phyloP scores from a whole-genome alignment of 53 echinoderm and acorn worm species.

The Zoroaster sp. region DNA sequence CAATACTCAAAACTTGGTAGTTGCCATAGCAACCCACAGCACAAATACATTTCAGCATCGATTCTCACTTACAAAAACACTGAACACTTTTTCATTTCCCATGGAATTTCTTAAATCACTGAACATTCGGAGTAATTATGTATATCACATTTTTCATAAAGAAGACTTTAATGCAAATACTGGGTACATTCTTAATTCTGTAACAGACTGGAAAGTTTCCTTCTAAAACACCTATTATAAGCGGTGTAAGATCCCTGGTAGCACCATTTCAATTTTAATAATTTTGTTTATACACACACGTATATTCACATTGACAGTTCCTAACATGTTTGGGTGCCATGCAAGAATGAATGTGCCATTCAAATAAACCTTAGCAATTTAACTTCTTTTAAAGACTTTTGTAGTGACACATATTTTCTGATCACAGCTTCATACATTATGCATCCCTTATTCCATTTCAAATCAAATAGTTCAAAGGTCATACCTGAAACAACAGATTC shows the following conservation, averaged over 20 bases:
- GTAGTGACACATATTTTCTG: background rate
- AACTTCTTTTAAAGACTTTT: background rate
- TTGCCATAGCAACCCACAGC: background rate
- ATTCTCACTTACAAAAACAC: background rate
- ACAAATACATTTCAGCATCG: background rate
- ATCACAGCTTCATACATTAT: background rate
- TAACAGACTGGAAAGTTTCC: background rate
- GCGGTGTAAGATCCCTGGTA: background rate
- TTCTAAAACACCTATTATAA: background rate
- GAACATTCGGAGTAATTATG: background rate
- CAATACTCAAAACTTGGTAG: background rate
- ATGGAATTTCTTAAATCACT: background rate
- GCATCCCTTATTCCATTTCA: background rate
- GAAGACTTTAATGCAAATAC: background rate
- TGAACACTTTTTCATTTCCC: background rate
- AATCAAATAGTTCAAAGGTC: no score
- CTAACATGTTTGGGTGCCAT: background rate
- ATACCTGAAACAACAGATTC: background rate
- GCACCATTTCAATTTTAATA: slow-evolving; percentile 19
- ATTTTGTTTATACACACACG: background rate
- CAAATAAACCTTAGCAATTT: background rate
- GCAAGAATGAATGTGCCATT: background rate
- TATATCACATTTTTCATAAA: background rate
- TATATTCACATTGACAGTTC: background rate
- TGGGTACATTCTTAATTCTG: background rate